phyloP scores from a whole-genome alignment of 2,888 invertebrate genomes.

The Sussaba pulchella region DNA sequence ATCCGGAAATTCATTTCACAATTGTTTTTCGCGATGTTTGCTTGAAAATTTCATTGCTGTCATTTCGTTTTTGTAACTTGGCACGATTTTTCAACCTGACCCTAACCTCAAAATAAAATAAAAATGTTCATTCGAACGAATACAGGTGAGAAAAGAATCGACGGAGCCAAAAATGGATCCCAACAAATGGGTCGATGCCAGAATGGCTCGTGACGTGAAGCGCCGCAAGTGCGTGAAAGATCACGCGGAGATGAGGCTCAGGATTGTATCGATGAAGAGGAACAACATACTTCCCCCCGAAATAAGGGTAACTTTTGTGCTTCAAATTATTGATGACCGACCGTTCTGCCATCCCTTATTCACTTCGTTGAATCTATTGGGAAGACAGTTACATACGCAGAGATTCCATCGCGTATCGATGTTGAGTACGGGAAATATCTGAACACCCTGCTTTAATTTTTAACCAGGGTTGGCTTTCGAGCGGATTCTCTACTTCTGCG shows the following conservation, averaged over 20 bases:
- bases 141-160: constrained; percentile 52
- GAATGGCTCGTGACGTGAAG: constrained; percentile 95
- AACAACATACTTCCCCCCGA: constrained; percentile 94
- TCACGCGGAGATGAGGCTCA: constrained; percentile 90
- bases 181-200: constrained; percentile 92
- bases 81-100: neutral
- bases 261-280: constrained; percentile 93
- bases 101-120: constrained; percentile 57
- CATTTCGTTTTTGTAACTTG: neutral
- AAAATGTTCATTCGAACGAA: neutral
- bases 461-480: too few relatives aligned
- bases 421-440: too few relatives aligned
- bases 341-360: neutral
- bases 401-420: too few relatives aligned
- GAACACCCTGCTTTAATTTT: too few relatives aligned
- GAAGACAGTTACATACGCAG: too few relatives aligned
- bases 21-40: neutral
- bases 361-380: neutral
- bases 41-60: neutral
- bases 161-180: constrained; percentile 49
- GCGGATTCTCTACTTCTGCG: too few relatives aligned
- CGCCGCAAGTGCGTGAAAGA: constrained; percentile 91
- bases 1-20: too few relatives aligned
- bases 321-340: neutral
- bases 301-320: constrained; percentile 84